Evolutionary conservation across 2,888 invertebrate genomes (phyloP).

Genomic region (Chrysomela aeneicollis): DNA sequence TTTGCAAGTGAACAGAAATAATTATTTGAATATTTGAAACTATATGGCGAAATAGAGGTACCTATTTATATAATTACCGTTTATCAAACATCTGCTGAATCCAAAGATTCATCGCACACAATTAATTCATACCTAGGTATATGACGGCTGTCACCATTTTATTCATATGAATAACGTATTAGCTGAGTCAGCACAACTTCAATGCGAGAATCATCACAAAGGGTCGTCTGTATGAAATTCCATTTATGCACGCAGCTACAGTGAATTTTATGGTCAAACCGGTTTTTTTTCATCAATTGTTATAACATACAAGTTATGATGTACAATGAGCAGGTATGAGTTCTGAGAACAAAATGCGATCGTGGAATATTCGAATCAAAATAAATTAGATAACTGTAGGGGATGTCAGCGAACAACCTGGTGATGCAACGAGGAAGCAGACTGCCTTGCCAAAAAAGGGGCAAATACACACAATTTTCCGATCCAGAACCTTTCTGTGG

Average conservation of each 20-base stretch:
- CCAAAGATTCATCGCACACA: not conserved
- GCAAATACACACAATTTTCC: too few species aligned
- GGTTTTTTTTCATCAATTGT: not conserved
- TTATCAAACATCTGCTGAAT: not conserved
- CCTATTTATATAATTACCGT: not conserved
- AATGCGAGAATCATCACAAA: conserved; percentile 5
- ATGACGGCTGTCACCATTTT: not conserved
- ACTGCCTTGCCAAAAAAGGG: too few species aligned
- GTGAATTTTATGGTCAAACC: not conserved
- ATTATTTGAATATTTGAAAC: not conserved
- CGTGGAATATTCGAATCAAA: too few species aligned
- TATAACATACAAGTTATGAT: not conserved
- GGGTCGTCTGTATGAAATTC: not conserved
- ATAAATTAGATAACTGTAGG: too few species aligned
- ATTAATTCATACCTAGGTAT: conserved; percentile 1
- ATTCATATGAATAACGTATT: conserved; percentile 5
- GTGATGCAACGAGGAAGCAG: too few species aligned
- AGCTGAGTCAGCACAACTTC: not conserved
- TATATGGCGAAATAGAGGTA: not conserved
- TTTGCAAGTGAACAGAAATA: too few species aligned
- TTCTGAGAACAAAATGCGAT: not conserved
- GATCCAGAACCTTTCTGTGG: too few species aligned
- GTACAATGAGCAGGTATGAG: not conserved
- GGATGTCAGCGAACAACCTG: too few species aligned
- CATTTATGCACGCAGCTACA: not conserved